Evolutionary conservation across 2,113 vertebrate genomes (phyloP), one percentile per base, ranked within the genome.

Genomic region (Dinomys branickii): DNA sequence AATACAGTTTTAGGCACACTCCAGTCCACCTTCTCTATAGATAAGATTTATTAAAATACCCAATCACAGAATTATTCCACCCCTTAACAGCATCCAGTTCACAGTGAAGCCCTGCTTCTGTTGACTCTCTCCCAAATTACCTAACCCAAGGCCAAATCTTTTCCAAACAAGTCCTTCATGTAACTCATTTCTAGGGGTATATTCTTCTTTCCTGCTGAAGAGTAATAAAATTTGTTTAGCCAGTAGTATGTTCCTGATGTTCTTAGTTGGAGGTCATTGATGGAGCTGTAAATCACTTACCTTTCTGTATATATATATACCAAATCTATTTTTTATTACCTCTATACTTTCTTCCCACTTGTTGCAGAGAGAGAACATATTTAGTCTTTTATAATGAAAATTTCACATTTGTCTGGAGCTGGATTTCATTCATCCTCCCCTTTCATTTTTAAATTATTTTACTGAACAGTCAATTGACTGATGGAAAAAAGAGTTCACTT

Each of bases 401-500:
- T 80, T 81, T 65, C 20, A 50, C 75, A 77, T 59, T 59, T 82
- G 4, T 90, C 52, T 89, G 59, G 1, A 91, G 9, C 38, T 78
- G 8, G 6, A 9, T 89, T 7, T 35, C 35, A 59, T 22, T 88
- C 50, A 41, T 30, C 0, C 1, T 30, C 30, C 3, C 3, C 13
- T 16, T 83, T 12, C 14, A 52, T n/a, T 35, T 86, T 8, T 54
- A 90, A 13, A 2, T 13, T 6, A 5, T 78, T 19, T 67, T 56
- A 78, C 59, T 26, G 91, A 88, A 88, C 1, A 54, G 26, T 78
- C 67, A 85, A 59, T 71, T 52, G 80, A 82, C 5, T 56, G 58
- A 89, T 67, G 7, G 88, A 96, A 85, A 91, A 89, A 38, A 5
- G 17, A 85, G 93, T 86, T 94, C 9, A 90, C 20, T 73, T 95